Evolutionary conservation across 2,113 vertebrate genomes (phyloP).

Genomic region (Tychaedon coryphoeus): DNA sequence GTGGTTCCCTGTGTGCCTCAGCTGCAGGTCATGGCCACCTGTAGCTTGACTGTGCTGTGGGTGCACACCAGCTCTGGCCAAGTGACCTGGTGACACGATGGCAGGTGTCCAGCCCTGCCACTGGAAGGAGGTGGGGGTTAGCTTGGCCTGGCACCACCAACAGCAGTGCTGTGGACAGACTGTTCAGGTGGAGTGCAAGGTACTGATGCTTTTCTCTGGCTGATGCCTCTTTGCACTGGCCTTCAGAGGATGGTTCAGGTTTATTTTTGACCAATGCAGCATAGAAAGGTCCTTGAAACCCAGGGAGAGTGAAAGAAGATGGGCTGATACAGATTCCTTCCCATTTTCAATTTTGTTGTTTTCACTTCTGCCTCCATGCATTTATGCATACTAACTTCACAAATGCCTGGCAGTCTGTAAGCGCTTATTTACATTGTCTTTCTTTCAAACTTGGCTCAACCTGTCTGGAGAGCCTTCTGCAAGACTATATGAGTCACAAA

Average conservation of each 20-base stretch:
- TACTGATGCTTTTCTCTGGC: background rate
- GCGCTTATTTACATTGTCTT: background rate
- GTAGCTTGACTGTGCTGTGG: background rate
- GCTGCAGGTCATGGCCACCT: accelerated
- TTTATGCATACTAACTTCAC: background rate
- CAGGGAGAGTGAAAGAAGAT: background rate
- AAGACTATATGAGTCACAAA: slow-evolving; percentile 49
- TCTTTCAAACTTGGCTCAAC: slow-evolving; percentile 12
- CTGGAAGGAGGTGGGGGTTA: background rate
- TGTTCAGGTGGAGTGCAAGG: background rate
- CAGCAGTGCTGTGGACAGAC: background rate
- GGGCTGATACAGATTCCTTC: background rate
- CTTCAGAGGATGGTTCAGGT: background rate
- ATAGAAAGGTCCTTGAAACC: background rate
- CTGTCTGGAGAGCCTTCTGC: slow-evolving; percentile 8
- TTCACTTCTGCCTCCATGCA: background rate
- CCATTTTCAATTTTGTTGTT: background rate
- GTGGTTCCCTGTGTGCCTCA: background rate
- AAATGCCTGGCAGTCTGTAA: background rate
- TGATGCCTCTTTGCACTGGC: background rate
- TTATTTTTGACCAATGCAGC: background rate
- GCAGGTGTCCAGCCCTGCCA: background rate
- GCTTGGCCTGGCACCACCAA: background rate
- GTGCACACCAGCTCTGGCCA: background rate
- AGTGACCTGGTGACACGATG: accelerated